A percentile compares a stretch with the other conserved stretches of the same genome.
Evolutionary conservation across 2,888 invertebrate genomes (phyloP).

Genomic region (Chymomyza amoena): DNA sequence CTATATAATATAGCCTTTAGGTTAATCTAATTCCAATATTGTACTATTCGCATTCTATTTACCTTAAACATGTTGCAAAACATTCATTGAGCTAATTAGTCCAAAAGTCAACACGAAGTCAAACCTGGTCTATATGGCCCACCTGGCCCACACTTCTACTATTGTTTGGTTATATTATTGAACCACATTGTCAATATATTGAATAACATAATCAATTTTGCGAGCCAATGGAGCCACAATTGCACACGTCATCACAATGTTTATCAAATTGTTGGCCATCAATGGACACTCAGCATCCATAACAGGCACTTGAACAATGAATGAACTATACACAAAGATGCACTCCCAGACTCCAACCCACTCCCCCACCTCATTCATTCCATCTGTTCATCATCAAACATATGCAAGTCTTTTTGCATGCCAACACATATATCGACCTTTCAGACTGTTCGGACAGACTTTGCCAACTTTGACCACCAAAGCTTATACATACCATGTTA

Average conservation of each 20-base stretch:
- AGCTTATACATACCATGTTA: neutral
- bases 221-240: constrained; percentile 16
- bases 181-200: constrained; percentile 23
- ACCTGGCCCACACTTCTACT: neutral
- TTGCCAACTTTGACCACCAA: neutral
- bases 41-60: neutral
- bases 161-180: constrained; percentile 7
- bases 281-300: constrained; percentile 43
- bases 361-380: neutral
- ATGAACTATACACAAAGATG: constrained; percentile 21
- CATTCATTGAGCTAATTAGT: neutral
- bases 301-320: constrained; percentile 44
- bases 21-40: no score
- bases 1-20: no score
- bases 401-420: constrained; percentile 5
- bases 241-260: constrained; percentile 43
- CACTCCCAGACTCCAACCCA: neutral
- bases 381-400: neutral
- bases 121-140: no score
- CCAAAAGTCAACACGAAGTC: neutral
- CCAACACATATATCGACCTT: neutral
- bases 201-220: constrained; percentile 30
- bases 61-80: neutral
- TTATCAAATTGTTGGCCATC: constrained; percentile 36
- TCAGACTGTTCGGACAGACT: neutral